phyloP scores from a whole-genome alignment of 2,113 vertebrate species.

The Tragelaphus strepsiceros region DNA sequence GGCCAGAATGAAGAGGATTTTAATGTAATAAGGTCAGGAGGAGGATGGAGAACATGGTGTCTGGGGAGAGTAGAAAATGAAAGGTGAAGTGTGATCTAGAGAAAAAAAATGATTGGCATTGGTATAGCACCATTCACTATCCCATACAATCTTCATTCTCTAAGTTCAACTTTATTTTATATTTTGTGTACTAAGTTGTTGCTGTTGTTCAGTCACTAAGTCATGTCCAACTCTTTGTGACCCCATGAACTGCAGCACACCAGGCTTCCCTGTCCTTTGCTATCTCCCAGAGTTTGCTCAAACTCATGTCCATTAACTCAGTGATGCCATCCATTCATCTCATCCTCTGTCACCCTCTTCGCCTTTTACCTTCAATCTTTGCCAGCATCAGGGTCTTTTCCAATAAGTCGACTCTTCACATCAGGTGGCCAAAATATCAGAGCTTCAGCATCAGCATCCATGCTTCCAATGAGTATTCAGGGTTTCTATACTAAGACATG shows the following conservation, averaged over 20 bases:
- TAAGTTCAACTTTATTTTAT: neutral
- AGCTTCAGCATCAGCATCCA: neutral
- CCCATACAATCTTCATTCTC: neutral
- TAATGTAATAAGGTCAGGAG: neutral
- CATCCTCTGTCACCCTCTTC: neutral
- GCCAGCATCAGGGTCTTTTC: neutral
- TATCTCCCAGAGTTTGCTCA: neutral
- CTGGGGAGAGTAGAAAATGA: neutral
- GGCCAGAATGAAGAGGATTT: neutral
- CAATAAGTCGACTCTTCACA: neutral
- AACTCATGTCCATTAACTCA: neutral
- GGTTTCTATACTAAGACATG: neutral
- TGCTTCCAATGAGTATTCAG: neutral
- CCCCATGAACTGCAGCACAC: neutral
- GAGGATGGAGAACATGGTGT: neutral
- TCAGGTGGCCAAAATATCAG: neutral
- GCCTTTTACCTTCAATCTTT: neutral
- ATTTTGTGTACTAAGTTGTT: neutral
- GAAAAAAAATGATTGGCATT: neutral
- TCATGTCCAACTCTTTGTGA: neutral
- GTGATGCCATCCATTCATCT: neutral
- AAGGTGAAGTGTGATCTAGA: neutral
- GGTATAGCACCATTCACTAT: neutral
- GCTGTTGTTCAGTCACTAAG: neutral
- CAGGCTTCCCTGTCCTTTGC: neutral